These are phyloP conservation scores for Rhodophaea formosa DNA, from an alignment of 2,888 invertebrate species.

Conservation along the genomic window DNA sequence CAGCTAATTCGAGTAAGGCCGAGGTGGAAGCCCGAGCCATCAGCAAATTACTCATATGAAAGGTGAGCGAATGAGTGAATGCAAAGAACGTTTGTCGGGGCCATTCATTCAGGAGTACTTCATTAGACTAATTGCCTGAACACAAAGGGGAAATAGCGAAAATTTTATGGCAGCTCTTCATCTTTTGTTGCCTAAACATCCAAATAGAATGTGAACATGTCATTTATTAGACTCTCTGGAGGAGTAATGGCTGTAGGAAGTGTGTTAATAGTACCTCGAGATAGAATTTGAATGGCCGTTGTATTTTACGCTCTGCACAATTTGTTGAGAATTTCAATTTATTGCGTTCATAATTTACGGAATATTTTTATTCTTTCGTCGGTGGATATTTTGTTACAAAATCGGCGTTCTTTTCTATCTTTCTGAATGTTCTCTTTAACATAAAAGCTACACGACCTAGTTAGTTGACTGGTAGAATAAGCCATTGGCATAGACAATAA, in stretches of 20 bases:
- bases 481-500: no score
- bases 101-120: constrained; percentile 72
- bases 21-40: constrained; percentile 51
- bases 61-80: constrained; percentile 62
- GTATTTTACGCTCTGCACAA: constrained; percentile 6
- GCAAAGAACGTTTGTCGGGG: constrained; percentile 61
- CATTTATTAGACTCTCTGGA: constrained; percentile 26
- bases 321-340: constrained; percentile 11
- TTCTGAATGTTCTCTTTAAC: no score
- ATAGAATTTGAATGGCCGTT: constrained; percentile 18
- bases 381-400: not conserved
- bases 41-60: constrained; percentile 77
- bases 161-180: constrained; percentile 73
- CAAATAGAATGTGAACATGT: constrained; percentile 38
- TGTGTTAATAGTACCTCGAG: constrained; percentile 18
- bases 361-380: constrained; percentile 8
- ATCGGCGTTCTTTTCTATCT: no score
- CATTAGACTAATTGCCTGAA: constrained; percentile 77
- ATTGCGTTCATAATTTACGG: constrained; percentile 14
- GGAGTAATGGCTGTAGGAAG: constrained; percentile 19
- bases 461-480: no score
- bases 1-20: constrained; percentile 56
- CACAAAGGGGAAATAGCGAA: constrained; percentile 70
- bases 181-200: constrained; percentile 63
- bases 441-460: no score